Evolutionary conservation across 2,113 vertebrate genomes (phyloP).

Genomic region (Alouatta palliata): DNA sequence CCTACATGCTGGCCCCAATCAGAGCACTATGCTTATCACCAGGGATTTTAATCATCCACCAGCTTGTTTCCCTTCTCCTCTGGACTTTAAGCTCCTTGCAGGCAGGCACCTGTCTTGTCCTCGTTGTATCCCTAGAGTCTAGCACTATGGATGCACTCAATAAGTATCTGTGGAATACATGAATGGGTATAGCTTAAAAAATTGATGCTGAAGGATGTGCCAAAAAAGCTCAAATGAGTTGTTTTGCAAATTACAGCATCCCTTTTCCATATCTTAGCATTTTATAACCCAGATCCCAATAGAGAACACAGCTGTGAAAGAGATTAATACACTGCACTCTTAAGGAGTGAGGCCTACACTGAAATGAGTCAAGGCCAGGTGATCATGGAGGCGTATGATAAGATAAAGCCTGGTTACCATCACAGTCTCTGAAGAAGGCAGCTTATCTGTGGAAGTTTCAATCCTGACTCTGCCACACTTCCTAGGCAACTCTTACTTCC

Average conservation of each 20-base stretch:
- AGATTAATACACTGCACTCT: neutral
- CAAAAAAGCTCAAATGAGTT: neutral
- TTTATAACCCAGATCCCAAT: neutral
- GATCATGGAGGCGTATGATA: neutral
- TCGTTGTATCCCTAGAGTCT: neutral
- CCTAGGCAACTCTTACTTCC: neutral
- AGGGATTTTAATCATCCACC: neutral
- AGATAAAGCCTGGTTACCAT: neutral
- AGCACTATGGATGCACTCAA: neutral
- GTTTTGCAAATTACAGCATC: neutral
- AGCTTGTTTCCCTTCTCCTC: neutral
- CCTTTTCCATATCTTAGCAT: neutral
- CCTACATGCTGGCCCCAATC: neutral
- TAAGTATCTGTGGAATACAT: neutral
- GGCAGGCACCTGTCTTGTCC: neutral
- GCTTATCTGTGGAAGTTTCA: neutral
- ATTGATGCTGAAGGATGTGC: neutral
- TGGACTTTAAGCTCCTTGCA: neutral
- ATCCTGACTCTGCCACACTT: neutral
- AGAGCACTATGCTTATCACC: neutral
- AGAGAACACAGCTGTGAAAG: neutral
- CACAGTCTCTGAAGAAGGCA: neutral
- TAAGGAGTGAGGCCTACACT: neutral
- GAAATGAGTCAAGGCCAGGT: neutral
- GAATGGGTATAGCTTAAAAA: neutral